phyloP scores from a whole-genome alignment of 2,797 vertebrate genomes.

The Enteromius fasciolatus region DNA sequence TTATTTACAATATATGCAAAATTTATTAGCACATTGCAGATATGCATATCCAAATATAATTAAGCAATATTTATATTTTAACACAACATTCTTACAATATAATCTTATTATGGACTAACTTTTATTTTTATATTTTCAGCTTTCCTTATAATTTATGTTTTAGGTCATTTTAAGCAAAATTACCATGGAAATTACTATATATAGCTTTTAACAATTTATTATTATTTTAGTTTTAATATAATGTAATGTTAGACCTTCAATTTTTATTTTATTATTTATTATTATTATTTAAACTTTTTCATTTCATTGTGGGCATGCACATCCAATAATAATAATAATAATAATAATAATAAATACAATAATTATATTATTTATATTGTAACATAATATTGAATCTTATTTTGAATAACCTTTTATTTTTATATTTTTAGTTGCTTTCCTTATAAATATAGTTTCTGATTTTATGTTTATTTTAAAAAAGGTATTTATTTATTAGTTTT shows the following conservation, averaged over 20 bases:
- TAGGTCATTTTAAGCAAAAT: no score
- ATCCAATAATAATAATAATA: no score
- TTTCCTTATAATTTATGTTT: neutral
- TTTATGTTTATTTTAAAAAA: neutral
- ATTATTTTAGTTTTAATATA: neutral
- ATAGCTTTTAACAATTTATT: neutral
- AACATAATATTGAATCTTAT: no score
- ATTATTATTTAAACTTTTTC: no score
- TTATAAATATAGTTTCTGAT: neutral
- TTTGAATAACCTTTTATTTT: no score
- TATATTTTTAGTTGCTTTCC: no score
- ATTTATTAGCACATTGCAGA: neutral
- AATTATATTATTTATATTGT: no score
- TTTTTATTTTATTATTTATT: neutral
- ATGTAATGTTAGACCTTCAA: neutral
- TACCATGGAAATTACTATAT: no score
- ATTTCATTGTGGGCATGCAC: no score
- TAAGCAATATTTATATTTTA: neutral
- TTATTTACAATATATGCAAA: neutral
- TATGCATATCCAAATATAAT: neutral
- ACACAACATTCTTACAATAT: neutral
- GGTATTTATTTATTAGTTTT: neutral
- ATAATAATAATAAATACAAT: no score
- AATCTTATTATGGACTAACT: neutral
- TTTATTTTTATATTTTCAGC: neutral